A percentile compares a stretch with the other conserved stretches of the same genome.
Conservation (phyloP, 2,113 vertebrate species). For the Heterotilapia buettikoferi region DNA sequence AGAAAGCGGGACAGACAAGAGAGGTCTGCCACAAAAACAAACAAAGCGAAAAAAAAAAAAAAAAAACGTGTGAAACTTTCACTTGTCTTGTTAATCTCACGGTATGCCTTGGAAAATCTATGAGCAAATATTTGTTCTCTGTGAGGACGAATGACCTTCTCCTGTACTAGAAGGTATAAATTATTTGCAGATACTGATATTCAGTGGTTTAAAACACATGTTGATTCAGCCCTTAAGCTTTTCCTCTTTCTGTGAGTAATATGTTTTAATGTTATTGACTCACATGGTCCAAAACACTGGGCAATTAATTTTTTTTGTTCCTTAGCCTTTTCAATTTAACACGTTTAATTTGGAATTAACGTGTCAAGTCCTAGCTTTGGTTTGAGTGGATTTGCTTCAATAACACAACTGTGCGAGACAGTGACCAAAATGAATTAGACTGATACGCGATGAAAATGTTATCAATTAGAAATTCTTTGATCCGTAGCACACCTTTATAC, state of each 20-base stretch:
- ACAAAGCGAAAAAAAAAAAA: fast-evolving
- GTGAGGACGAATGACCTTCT: not conserved
- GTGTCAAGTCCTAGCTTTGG: not conserved
- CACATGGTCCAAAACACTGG: not conserved
- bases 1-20: not conserved
- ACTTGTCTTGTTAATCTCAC: not conserved
- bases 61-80: not conserved
- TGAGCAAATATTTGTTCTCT: not conserved
- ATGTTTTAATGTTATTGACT: not conserved
- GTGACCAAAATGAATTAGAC: not conserved
- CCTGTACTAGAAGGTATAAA: not conserved
- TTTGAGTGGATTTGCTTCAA: not conserved
- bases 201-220: not conserved
- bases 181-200: not conserved
- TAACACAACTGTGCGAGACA: not conserved
- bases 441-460: not conserved
- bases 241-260: not conserved
- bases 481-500: not conserved
- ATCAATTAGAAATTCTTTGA: not conserved
- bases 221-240: not conserved
- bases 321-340: not conserved
- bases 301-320: not conserved
- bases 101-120: not conserved
- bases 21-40: not conserved
- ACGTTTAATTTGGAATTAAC: not conserved